Evolutionary conservation across 2,113 vertebrate species (phyloP).

Genomic region (Colistium nudipinnis): DNA sequence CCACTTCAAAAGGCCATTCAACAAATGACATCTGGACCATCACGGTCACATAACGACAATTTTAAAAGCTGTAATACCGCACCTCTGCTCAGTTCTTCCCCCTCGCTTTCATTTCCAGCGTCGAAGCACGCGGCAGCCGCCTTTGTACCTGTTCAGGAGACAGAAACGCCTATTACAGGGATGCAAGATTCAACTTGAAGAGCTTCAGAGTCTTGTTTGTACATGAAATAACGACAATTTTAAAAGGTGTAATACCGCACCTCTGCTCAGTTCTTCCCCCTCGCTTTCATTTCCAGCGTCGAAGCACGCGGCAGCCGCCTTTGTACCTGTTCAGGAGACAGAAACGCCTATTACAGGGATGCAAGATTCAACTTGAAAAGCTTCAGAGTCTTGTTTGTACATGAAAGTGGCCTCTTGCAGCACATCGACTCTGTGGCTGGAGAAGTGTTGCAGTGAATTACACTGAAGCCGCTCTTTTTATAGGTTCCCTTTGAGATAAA

Average conservation of each 20-base stretch:
- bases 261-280: neutral
- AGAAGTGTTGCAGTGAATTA: neutral
- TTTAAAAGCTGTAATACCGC: neutral
- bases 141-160: constrained; percentile 1
- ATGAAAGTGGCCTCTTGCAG: constrained; percentile 14
- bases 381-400: constrained; percentile 7
- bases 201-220: constrained; percentile 15
- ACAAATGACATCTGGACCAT: neutral
- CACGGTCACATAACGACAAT: neutral
- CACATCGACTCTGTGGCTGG: neutral
- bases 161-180: neutral
- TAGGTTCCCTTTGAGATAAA: neutral
- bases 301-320: neutral
- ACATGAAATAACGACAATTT: constrained; percentile 4
- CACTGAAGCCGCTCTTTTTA: neutral
- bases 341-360: neutral
- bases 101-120: neutral
- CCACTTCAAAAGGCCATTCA: neutral
- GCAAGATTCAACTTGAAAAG: constrained; percentile 19
- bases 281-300: neutral
- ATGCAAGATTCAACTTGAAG: constrained; percentile 18
- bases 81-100: neutral
- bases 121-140: neutral
- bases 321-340: constrained; percentile 1
- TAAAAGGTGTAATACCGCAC: neutral